Percentiles rank a stretch among this genome's conserved stretches.
phyloP scores from a whole-genome alignment of 2,797 vertebrate species.

The Melanogrammus aeglefinus region DNA sequence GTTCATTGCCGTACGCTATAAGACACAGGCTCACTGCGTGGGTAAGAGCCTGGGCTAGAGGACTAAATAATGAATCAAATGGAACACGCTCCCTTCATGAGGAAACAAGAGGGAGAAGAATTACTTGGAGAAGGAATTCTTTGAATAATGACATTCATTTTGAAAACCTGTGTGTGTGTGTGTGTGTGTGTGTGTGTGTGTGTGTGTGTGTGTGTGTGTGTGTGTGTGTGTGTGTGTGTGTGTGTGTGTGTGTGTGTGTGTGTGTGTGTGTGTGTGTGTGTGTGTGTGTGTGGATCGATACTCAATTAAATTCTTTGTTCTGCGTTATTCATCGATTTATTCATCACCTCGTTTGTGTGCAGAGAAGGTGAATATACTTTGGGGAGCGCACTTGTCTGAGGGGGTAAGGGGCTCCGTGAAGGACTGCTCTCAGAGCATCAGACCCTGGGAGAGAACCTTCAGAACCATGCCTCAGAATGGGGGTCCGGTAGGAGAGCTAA shows the following conservation, averaged over 20 bases:
- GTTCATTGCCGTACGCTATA: no score
- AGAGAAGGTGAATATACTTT: not conserved
- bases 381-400: not conserved
- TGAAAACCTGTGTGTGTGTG: not conserved
- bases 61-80: not conserved
- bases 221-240: not conserved
- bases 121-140: not conserved
- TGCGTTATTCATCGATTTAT: not conserved
- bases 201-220: not conserved
- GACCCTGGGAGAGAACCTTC: not conserved
- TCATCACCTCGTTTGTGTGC: not conserved
- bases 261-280: not conserved
- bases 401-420: no score
- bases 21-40: not conserved
- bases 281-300: not conserved
- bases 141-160: not conserved
- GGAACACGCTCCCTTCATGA: not conserved
- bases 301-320: conserved; percentile 2
- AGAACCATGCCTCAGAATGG: no score
- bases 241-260: not conserved
- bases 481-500: no score
- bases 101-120: not conserved
- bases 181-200: not conserved
- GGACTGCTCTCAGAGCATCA: not conserved
- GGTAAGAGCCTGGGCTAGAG: not conserved